Evolutionary conservation across 2,113 vertebrate species (phyloP).

Genomic region (Origma solitaria): DNA sequence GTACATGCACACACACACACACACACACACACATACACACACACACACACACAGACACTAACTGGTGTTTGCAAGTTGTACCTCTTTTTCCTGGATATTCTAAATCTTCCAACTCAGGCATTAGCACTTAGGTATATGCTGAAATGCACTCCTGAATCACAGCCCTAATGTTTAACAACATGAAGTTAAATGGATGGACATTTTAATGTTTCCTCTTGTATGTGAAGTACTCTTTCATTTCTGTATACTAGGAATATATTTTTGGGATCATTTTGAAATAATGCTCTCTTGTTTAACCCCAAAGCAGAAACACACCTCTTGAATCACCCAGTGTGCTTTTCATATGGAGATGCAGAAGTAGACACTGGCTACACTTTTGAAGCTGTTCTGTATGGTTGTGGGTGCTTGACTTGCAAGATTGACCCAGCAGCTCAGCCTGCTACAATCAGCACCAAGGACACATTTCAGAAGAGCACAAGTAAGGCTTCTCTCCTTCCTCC

Average conservation of each 20-base stretch:
- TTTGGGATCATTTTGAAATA: conserved; percentile 66
- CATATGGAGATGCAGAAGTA: conserved; percentile 1
- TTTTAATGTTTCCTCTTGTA: conserved; percentile 49
- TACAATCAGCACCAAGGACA: neutral
- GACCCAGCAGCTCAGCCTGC: neutral
- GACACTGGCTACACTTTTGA: conserved; percentile 7
- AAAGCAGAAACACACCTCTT: conserved; percentile 62
- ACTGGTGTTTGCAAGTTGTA: neutral
- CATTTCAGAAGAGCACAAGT: neutral
- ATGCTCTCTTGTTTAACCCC: conserved; percentile 54
- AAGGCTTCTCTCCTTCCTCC: conserved; percentile 12
- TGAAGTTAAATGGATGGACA: conserved; percentile 16
- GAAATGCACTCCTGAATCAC: conserved; percentile 11
- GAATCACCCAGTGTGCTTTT: conserved; percentile 66
- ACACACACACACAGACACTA: fast-evolving
- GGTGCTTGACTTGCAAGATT: neutral
- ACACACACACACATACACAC: fast-evolving
- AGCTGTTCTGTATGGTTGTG: conserved; percentile 18
- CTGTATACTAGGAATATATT: conserved; percentile 66
- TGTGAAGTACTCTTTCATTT: conserved; percentile 53
- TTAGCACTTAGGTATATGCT: neutral
- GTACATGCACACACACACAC: too few relatives aligned
- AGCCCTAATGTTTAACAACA: neutral
- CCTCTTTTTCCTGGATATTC: neutral
- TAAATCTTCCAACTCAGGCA: neutral